These are phyloP conservation scores for Eonycteris spelaea DNA, from an alignment of 2,113 vertebrate genomes.

Conservation along the genomic window DNA sequence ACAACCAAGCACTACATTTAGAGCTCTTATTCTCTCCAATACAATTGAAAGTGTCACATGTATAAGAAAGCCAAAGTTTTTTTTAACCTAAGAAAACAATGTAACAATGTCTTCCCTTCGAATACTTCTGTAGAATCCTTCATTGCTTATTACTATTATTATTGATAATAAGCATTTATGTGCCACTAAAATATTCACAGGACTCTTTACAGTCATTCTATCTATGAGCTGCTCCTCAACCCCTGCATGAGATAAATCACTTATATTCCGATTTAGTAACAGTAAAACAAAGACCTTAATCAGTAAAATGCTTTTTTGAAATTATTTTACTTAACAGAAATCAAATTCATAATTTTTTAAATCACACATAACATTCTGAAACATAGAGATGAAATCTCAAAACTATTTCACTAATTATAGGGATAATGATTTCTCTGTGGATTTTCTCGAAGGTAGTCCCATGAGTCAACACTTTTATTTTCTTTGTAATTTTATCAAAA, in stretches of 20 bases:
- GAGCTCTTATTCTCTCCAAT: constrained; percentile 38
- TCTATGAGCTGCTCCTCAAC: background rate
- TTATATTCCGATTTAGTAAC: background rate
- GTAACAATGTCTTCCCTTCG: constrained; percentile 34
- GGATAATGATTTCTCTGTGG: background rate
- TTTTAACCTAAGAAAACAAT: constrained; percentile 31
- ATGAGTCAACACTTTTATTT: background rate
- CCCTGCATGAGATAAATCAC: background rate
- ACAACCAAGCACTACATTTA: constrained; percentile 38
- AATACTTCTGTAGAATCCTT: background rate
- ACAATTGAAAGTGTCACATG: constrained; percentile 53
- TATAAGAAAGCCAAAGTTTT: background rate
- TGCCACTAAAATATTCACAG: background rate
- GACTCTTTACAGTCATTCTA: background rate
- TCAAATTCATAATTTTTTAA: background rate
- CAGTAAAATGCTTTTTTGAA: background rate
- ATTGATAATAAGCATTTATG: constrained; percentile 50
- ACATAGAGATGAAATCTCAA: background rate
- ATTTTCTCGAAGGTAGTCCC: background rate
- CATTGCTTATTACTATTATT: constrained; percentile 35
- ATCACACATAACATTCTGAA: background rate
- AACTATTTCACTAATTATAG: background rate
- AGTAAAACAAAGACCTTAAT: background rate
- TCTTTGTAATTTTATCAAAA: constrained; percentile 3
- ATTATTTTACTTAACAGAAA: background rate